Conservation (phyloP, 2,797 vertebrate genomes). For the Gymnoscopelus braueri region DNA sequence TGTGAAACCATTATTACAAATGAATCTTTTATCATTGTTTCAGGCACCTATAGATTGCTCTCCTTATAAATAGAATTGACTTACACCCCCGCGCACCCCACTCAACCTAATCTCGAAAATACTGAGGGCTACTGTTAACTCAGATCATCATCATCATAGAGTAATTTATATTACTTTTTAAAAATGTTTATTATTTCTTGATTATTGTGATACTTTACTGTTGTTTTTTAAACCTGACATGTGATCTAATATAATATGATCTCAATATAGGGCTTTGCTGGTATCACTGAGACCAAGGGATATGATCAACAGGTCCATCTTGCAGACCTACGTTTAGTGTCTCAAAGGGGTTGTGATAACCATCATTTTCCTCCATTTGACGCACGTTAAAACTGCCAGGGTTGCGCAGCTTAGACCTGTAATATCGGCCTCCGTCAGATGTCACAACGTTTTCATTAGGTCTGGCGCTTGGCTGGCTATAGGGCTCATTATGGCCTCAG, state of each 20-base stretch:
- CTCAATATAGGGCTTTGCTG: slow-evolving; percentile 16
- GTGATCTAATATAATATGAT: slow-evolving; percentile 4
- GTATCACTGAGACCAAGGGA: slow-evolving; percentile 31
- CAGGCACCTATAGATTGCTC: slow-evolving; percentile 6
- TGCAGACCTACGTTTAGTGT: slow-evolving; percentile 65
- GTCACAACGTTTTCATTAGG: slow-evolving; percentile 77
- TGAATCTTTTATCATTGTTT: no score
- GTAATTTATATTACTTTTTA: not conserved
- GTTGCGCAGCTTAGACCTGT: slow-evolving; percentile 57
- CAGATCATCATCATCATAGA: slow-evolving; percentile 1
- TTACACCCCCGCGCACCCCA: not conserved
- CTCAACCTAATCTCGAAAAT: no score
- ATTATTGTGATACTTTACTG: not conserved
- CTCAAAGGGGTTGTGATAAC: slow-evolving; percentile 67
- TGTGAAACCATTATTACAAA: not conserved
- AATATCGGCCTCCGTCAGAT: slow-evolving; percentile 62
- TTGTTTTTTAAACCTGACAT: not conserved
- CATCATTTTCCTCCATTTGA: slow-evolving; percentile 71
- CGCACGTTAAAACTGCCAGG: slow-evolving; percentile 63
- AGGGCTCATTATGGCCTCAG: slow-evolving; percentile 54
- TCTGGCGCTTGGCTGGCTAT: slow-evolving; percentile 36
- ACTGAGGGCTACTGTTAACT: no score
- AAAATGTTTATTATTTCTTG: not conserved
- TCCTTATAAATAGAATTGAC: slow-evolving; percentile 47
- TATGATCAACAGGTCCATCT: slow-evolving; percentile 30